Conservation (phyloP, 2,888 invertebrate genomes). For the Yponomeuta cagnagella region DNA sequence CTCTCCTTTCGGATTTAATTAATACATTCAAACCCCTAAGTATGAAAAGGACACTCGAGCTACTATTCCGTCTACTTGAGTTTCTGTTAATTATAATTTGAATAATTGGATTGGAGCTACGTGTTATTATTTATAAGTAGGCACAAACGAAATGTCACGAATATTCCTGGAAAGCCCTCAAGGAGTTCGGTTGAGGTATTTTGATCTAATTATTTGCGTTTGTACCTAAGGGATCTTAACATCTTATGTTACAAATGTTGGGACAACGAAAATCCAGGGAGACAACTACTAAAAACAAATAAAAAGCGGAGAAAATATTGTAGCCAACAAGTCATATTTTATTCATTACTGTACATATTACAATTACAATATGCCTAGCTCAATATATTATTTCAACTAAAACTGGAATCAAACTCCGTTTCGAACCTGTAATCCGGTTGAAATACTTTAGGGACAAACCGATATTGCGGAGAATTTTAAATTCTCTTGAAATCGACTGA, state of each 20-base stretch:
- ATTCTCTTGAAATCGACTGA: not conserved
- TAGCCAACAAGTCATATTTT: too few relatives aligned
- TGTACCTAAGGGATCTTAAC: too few relatives aligned
- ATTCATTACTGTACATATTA: not conserved
- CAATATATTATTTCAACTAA: slow-evolving; percentile 7
- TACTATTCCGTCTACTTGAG: not conserved
- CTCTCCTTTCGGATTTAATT: too few relatives aligned
- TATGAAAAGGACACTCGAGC: not conserved
- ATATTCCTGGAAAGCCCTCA: too few relatives aligned
- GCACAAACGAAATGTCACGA: too few relatives aligned
- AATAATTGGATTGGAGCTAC: not conserved
- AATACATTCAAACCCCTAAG: not conserved
- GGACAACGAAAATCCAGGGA: too few relatives aligned
- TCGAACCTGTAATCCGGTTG: slow-evolving; percentile 4
- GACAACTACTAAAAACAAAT: too few relatives aligned
- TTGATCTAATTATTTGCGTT: too few relatives aligned
- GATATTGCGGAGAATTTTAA: slow-evolving; percentile 4
- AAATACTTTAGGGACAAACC: slow-evolving; percentile 5
- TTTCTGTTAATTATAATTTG: not conserved
- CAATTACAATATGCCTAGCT: not conserved
- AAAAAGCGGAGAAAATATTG: too few relatives aligned
- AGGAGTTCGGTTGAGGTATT: too few relatives aligned
- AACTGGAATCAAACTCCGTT: slow-evolving; percentile 7
- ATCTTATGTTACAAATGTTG: too few relatives aligned
- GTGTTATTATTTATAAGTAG: too few relatives aligned